Evolutionary conservation across 1,140 invertebrate genomes (phyloP).

Genomic region (Caenorhabditis briggsae): DNA sequence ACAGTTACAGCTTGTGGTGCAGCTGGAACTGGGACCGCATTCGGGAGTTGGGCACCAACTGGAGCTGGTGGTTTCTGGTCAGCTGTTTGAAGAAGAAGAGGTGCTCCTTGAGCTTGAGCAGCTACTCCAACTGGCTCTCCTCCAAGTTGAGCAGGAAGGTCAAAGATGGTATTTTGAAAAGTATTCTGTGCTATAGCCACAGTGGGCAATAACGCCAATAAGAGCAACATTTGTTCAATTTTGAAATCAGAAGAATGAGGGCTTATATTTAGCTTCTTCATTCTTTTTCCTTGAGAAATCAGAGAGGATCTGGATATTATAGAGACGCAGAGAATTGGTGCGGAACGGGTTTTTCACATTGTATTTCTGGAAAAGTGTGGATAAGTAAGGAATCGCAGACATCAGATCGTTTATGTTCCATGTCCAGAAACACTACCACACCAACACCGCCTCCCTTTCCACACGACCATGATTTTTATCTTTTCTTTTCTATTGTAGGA

Average conservation of each 20-base stretch:
- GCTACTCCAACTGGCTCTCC: constrained; percentile 37
- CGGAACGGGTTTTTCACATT: constrained; percentile 49
- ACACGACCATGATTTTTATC: constrained; percentile 31
- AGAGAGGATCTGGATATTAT: constrained; percentile 4
- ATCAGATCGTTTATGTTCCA: constrained; percentile 51
- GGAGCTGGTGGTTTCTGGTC: constrained; percentile 29
- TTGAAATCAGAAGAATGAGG: constrained; percentile 22
- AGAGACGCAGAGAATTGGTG: constrained; percentile 53
- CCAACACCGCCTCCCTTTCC: constrained; percentile 23
- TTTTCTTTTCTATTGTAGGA: constrained; percentile 49
- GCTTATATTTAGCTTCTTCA: constrained; percentile 35
- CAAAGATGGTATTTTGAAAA: constrained; percentile 43
- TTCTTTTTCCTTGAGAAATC: constrained; percentile 15
- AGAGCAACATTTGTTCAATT: constrained; percentile 26
- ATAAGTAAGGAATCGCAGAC: neutral
- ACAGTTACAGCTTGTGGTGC: constrained; percentile 20
- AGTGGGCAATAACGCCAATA: neutral
- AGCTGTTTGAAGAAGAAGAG: constrained; percentile 13
- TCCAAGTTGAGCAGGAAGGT: constrained; percentile 33
- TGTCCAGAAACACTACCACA: constrained; percentile 47
- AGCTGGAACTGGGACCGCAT: neutral
- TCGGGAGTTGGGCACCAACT: constrained; percentile 9
- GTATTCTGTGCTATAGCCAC: constrained; percentile 32
- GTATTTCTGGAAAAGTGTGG: constrained; percentile 38
- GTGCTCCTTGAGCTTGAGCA: constrained; percentile 46